Conservation (phyloP, 2,888 invertebrate species). For the Girardia tigrina region DNA sequence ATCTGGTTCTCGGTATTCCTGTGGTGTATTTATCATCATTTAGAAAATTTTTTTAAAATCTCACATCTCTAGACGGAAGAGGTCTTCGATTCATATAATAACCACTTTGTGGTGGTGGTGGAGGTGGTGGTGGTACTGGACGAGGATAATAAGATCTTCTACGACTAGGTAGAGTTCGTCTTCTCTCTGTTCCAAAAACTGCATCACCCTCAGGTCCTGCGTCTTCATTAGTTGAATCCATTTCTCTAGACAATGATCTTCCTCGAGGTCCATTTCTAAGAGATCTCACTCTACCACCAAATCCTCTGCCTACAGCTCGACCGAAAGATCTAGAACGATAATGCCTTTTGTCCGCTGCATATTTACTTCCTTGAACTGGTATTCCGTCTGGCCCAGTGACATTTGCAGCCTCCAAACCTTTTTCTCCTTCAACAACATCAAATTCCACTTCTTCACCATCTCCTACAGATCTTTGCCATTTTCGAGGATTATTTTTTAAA, state of each 20-base stretch:
- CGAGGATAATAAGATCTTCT: slow-evolving; percentile 12
- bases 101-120: background rate
- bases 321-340: background rate
- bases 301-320: slow-evolving; percentile 24
- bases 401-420: slow-evolving; percentile 87
- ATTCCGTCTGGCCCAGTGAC: slow-evolving; percentile 87
- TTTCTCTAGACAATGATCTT: slow-evolving; percentile 8
- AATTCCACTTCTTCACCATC: slow-evolving; percentile 95
- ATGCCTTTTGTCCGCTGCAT: slow-evolving; percentile 55
- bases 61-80: background rate
- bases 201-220: slow-evolving; percentile 32
- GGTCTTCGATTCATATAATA: slow-evolving; percentile 10
- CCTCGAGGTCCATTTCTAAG: slow-evolving; percentile 6
- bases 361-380: slow-evolving; percentile 82
- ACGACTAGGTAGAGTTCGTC: slow-evolving; percentile 14
- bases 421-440: slow-evolving; percentile 89
- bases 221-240: slow-evolving; percentile 9
- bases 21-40: background rate
- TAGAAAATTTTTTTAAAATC: background rate
- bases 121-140: background rate
- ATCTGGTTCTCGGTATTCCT: background rate
- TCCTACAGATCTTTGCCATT: slow-evolving; percentile 91
- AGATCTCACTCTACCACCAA: slow-evolving; percentile 21
- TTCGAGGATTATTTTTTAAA: slow-evolving; percentile 89
- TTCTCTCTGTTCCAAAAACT: slow-evolving; percentile 10